These are phyloP conservation scores for Drepanosiphum platanoidis DNA, from an alignment of 2,888 invertebrate genomes.

Conservation along the genomic window DNA sequence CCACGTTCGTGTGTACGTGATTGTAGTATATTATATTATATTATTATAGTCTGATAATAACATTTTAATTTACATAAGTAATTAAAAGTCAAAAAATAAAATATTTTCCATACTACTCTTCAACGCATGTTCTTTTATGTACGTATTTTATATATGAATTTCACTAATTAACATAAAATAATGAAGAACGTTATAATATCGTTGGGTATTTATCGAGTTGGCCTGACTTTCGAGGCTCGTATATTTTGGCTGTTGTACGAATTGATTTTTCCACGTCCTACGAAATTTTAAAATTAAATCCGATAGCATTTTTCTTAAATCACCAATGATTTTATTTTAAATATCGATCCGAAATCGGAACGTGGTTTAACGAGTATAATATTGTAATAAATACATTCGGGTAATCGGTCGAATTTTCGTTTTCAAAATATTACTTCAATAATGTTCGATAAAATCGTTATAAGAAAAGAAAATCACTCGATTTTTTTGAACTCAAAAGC, in stretches of 20 bases:
- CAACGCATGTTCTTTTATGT: not conserved
- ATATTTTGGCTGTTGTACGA: too few relatives aligned
- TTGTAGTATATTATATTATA: too few relatives aligned
- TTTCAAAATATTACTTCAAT: not conserved
- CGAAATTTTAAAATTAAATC: too few relatives aligned
- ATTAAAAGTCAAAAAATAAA: not conserved
- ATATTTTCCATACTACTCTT: not conserved
- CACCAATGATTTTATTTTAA: too few relatives aligned
- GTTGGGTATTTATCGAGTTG: too few relatives aligned
- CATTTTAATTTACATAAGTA: not conserved
- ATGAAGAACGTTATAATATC: not conserved
- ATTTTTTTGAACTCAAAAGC: not conserved
- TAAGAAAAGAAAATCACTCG: not conserved
- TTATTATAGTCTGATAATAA: not conserved
- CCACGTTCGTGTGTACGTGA: not conserved
- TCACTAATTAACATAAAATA: not conserved
- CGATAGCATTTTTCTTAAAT: too few relatives aligned
- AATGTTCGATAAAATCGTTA: not conserved
- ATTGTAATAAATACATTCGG: not conserved
- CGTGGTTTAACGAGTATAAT: too few relatives aligned
- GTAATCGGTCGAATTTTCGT: not conserved
- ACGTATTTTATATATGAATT: not conserved
- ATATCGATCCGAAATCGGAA: too few relatives aligned
- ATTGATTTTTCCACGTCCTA: too few relatives aligned
- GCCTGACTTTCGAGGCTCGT: too few relatives aligned